Evolutionary conservation across 2,888 invertebrate species (phyloP), one percentile per base, ranked within the genome.

Genomic region (Pantelozetes paolii): DNA sequence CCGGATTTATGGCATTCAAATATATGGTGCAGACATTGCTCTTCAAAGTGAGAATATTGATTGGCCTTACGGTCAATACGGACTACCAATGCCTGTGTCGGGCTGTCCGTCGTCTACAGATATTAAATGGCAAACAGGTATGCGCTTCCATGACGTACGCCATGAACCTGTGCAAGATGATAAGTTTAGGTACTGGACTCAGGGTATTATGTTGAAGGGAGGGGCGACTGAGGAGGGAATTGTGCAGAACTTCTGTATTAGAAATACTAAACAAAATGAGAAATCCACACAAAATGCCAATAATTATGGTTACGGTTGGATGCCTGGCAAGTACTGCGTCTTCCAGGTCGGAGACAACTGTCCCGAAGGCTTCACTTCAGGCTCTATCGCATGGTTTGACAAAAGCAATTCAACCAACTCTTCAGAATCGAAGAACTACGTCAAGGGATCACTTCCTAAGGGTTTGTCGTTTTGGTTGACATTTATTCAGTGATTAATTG

Each of bases 31-130:
- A 20, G 69, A 69, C 11, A 69, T 69, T 28, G 26, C 45, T 26
- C 23, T 28, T 26, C 69, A 69, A 18, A 20, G 59, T 26, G 72
- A 75, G 40, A 42, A 69, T 20, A 26, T 67, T 28, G 20, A 59
- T 13, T 79, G 79, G 79, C 79, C 79, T 20, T 70, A 74, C 40
- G 79, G 79, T 26, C 75, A 74, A 5, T 79, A 79, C 67, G 79
- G 78, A 13, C 71, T 79, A 20, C 79, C 79, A 1, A 79, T 78
- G 78, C 78, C 79, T 5, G 72, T 76, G 9, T 78, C 77, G 13
- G 79, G 79, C 20, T 79, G 79, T 71, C 79, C 79, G 0, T 48
- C 71, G 18, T 71, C 77, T 28, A 11, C 18, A 28, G 30, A 26
- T 1, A 50, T 20, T 1, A 64, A 69, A 36, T 79, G 79, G 79